These are phyloP conservation scores for Myotis daubentonii DNA, from an alignment of 2,797 vertebrate species.

Conservation along the genomic window DNA sequence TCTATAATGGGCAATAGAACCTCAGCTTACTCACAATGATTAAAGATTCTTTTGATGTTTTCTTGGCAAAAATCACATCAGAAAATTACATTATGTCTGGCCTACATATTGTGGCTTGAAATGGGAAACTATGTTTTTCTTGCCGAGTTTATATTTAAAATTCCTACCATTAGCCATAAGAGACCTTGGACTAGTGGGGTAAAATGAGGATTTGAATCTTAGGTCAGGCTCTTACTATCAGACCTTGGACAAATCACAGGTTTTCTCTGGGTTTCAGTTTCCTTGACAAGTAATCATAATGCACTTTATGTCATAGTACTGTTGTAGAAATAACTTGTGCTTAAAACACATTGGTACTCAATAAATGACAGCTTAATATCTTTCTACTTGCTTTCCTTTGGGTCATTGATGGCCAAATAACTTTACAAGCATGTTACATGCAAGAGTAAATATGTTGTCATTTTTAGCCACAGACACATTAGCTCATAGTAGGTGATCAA, in stretches of 20 bases:
- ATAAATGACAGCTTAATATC: neutral
- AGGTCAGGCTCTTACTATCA: neutral
- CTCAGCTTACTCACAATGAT: slow-evolving; percentile 47
- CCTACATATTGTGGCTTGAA: slow-evolving; percentile 24
- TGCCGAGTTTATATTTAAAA: slow-evolving; percentile 60
- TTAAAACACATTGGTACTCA: neutral
- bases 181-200: neutral
- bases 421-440: neutral
- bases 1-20: slow-evolving; percentile 46
- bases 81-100: slow-evolving; percentile 65
- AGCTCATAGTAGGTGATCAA: neutral
- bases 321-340: slow-evolving; percentile 35
- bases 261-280: slow-evolving; percentile 33
- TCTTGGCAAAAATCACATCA: slow-evolving; percentile 67
- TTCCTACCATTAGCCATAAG: neutral
- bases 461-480: neutral
- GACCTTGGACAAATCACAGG: neutral
- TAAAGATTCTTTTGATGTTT: slow-evolving; percentile 69
- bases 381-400: slow-evolving; percentile 9
- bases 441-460: neutral
- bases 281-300: slow-evolving; percentile 7
- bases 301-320: neutral
- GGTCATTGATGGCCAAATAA: neutral
- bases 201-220: slow-evolving; percentile 47
- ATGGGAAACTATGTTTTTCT: slow-evolving; percentile 52